Conservation (phyloP, 2,113 vertebrate species). For the Hucho hucho region DNA sequence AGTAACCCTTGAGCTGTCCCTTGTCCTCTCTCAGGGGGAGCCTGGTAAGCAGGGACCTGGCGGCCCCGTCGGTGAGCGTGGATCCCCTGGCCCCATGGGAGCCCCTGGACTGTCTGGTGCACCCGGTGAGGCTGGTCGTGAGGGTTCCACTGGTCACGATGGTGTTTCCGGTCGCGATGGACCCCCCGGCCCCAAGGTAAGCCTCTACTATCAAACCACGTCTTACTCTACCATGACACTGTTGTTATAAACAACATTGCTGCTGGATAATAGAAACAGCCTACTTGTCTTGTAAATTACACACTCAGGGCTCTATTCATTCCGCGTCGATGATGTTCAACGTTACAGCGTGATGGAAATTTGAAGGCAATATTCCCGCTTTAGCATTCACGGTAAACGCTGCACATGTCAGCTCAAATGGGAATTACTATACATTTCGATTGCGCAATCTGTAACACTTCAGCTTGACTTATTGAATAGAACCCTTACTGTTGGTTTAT, state of each 20-base stretch:
- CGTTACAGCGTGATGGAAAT: no score
- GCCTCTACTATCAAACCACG: not conserved
- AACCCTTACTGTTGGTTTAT: no score
- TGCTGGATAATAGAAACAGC: not conserved
- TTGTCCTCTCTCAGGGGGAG: constrained; percentile 80
- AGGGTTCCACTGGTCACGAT: constrained; percentile 90
- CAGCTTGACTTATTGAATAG: no score
- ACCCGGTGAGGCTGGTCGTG: constrained; percentile 92
- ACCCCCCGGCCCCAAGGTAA: constrained; percentile 87
- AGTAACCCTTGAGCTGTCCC: constrained; percentile 4
- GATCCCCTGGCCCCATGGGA: constrained; percentile 90
- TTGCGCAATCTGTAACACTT: no score
- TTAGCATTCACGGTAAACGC: no score
- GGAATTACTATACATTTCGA: not conserved
- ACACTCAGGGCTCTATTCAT: no score
- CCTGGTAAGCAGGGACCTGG: constrained; percentile 91
- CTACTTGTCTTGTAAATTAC: no score
- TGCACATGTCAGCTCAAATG: no score
- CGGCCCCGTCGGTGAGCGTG: constrained; percentile 85
- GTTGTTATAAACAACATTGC: not conserved
- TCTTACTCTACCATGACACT: not conserved
- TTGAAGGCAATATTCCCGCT: no score
- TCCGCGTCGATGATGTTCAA: no score
- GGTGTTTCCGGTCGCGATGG: constrained; percentile 92
- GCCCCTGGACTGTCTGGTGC: constrained; percentile 89